A percentile compares a stretch with the other conserved stretches of the same genome.
Conservation (phyloP, 2,888 invertebrate genomes). For the Parthenolecanium corni region DNA sequence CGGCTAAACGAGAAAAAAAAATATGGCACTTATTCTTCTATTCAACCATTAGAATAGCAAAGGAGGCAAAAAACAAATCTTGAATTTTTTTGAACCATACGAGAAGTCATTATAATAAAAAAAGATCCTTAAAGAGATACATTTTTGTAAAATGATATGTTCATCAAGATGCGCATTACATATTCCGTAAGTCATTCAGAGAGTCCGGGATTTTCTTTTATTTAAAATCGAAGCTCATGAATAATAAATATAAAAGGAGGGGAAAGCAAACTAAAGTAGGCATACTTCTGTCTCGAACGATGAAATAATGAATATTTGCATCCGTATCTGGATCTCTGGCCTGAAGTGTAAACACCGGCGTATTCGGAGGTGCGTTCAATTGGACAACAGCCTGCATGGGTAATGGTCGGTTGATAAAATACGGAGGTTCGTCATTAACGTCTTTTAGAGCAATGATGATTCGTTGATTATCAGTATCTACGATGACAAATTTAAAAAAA, state of each 20-base stretch:
- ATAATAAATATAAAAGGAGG: no score
- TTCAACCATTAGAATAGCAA: not conserved
- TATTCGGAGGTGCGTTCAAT: slow-evolving; percentile 86
- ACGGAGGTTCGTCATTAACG: slow-evolving; percentile 92
- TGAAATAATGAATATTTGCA: slow-evolving; percentile 91
- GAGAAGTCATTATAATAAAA: no score
- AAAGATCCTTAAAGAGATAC: no score
- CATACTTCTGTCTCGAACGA: slow-evolving; percentile 72
- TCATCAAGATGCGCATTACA: no score
- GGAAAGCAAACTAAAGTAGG: slow-evolving; percentile 9
- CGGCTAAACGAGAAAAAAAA: slow-evolving; percentile 41
- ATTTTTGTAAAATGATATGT: no score
- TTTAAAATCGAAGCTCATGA: no score
- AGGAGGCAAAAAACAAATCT: not conserved
- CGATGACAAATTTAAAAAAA: not conserved
- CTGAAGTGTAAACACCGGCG: slow-evolving; percentile 92
- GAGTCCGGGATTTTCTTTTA: no score
- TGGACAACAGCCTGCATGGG: slow-evolving; percentile 98
- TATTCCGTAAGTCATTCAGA: no score
- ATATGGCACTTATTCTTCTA: no score
- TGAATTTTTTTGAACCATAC: not conserved
- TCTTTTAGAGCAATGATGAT: slow-evolving; percentile 91
- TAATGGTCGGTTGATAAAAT: slow-evolving; percentile 90
- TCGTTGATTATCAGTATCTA: slow-evolving; percentile 89
- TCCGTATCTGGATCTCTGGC: slow-evolving; percentile 94